Evolutionary conservation across 1,140 invertebrate species (phyloP).

Genomic region (Neodiprion lecontei): DNA sequence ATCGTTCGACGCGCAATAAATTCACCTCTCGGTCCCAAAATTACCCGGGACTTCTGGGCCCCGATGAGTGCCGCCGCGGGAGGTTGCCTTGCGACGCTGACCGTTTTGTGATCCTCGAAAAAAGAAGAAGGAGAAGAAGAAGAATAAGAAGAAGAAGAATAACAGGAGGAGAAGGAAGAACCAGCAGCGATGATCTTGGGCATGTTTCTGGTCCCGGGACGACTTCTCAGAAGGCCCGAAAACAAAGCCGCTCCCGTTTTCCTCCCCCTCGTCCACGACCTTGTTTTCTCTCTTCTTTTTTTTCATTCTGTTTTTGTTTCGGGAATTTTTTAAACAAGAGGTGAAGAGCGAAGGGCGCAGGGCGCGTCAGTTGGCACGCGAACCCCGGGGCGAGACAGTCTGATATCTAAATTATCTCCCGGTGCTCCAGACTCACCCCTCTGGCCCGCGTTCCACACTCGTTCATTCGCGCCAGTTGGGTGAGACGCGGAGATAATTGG

Average conservation of each 20-base stretch:
- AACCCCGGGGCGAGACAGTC: conserved; percentile 9
- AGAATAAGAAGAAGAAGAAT: background rate
- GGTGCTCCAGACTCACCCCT: background rate
- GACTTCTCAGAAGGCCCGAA: background rate
- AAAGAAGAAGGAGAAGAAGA: background rate
- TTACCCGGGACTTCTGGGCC: conserved; percentile 1
- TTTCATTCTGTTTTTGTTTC: background rate
- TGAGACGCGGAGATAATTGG: conserved; percentile 17
- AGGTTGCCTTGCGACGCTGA: background rate
- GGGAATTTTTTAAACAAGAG: too few species aligned
- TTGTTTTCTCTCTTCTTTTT: background rate
- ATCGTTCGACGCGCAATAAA: conserved; percentile 6
- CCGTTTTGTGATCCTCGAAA: too few species aligned
- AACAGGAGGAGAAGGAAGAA: background rate
- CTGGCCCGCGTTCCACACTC: too few species aligned
- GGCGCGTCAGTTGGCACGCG: conserved; percentile 19
- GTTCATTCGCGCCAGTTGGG: conserved; percentile 12
- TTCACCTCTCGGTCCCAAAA: background rate
- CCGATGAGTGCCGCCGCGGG: conserved; percentile 17
- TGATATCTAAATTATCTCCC: conserved; percentile 21
- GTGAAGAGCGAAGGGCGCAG: background rate
- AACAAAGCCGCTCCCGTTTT: too few species aligned
- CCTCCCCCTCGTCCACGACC: background rate
- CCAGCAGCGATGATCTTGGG: background rate
- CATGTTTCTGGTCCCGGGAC: too few species aligned